Percentiles rank a stretch among this genome's conserved stretches.
phyloP scores from a whole-genome alignment of 2,113 vertebrate genomes.

The Smithornis capensis region DNA sequence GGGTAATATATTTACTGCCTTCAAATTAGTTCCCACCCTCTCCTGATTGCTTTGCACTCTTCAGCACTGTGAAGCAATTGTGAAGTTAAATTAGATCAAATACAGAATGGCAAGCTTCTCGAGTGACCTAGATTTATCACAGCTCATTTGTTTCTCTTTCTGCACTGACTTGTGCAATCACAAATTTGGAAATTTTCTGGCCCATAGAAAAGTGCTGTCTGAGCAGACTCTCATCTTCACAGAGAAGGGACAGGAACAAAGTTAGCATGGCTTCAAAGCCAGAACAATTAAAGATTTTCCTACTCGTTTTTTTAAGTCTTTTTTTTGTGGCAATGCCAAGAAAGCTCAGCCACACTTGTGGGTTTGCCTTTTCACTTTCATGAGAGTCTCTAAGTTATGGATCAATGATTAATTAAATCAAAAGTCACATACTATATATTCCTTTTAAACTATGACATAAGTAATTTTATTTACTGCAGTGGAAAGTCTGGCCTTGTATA shows the following conservation, averaged over 20 bases:
- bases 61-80: background rate
- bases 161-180: background rate
- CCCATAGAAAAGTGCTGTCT: background rate
- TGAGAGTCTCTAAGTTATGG: background rate
- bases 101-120: background rate
- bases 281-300: accelerated
- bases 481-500: background rate
- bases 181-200: background rate
- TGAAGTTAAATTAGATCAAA: background rate
- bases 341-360: background rate
- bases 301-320: accelerated
- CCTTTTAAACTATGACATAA: background rate
- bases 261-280: background rate
- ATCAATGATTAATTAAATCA: background rate
- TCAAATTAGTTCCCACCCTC: background rate
- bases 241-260: background rate
- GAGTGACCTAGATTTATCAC: background rate
- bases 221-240: background rate
- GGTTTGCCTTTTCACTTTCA: background rate
- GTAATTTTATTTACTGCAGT: background rate
- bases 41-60: background rate
- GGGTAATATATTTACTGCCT: background rate
- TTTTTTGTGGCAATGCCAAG: background rate
- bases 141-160: background rate
- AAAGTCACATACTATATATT: background rate